Base-by-base conservation (phyloP, 2,888 invertebrate species). In the Platerodrilus igneus region DNA sequence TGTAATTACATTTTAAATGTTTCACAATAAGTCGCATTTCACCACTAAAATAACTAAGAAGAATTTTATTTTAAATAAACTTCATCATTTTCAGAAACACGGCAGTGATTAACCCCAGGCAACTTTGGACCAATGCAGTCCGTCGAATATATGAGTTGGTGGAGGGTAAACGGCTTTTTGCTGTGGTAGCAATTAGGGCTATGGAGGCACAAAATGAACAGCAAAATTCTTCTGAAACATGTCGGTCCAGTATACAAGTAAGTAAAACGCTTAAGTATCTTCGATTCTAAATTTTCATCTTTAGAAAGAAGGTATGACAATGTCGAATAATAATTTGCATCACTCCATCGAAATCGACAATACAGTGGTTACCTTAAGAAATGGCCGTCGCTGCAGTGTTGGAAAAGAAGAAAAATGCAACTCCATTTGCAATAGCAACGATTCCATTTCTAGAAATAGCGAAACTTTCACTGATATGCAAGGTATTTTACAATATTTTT, bases 111-210 rank as follows among this genome's bases (percentile, higher is more conserved):
- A 37, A 35, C n/a, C 45, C 55, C 23, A 63, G 57, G 45, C 52
- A 54, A 16, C 51, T 61, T 32, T 64, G 64, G 64, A 55, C 52
- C 25, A 62, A 62, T 36, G 64, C 65, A 3, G 58, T 63, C 11
- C 45, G 55, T 27, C 57, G 59, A 33, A 52, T 65, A 18, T 60
- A 61, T 4, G 56, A 47, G 41, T 55, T 60, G 48, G 46, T 60
- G 16, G 56, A 54, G 29, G 55, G 51, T 29, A 54, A 51, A 33
- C 55, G 51, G 8, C 53, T 57, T 31, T 58, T 65, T 38, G 60
- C 61, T 15, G 50, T 54, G 18, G 57, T 64, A 17, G 63, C 61
- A 4, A 41, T 62, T 23, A 51, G 55, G 16, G 49, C 60, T 18
- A 58, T 64, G 48, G 62, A 62, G 31, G 37, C 55, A 15, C 49